Base-by-base conservation (phyloP, 2,888 invertebrate genomes). In the Cantharis flavilabris region DNA sequence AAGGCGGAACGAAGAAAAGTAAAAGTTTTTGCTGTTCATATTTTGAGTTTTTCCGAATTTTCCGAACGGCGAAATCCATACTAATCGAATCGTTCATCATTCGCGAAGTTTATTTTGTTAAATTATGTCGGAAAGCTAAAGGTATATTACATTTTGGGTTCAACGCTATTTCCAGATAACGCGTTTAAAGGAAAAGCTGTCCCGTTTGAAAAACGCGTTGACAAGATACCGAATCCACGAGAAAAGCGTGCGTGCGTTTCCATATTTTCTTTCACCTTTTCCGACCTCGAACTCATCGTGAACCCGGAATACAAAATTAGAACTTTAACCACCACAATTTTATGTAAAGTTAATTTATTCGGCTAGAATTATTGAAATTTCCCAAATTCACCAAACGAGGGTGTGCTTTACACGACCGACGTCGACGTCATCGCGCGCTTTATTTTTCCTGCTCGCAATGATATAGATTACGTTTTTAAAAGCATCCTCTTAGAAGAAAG, bases 61-160 rank as follows among this genome's bases (percentile, higher is more conserved):
- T 26, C 65, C 16, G 23, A 10, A 11, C 3, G 23, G 9, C 23
- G 65, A 67, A 67, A 67, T 67, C 65, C 26, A 67, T 23, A 67
- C 23, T 26, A 73, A 77, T 73, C 71, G 49, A 49, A 49, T 49
- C 49, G 72, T 33, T 72, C 70, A 73, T 77, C 77, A 72, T 65
- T 74, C 73, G 65, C 62, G 72, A 69, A 75, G 77, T 78, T 80
- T 78, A 80, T 78, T 77, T 75, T 78, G 71, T 79, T 78, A 80
- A 79, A 80, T 78, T 80, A 75, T 76, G 76, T 76, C 76, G 72
- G 77, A 80, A 79, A 73, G 63, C 79, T 72, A 1, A 49, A 26
- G 65, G 71, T 76, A 80, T 78, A 80, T 80, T 80, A 79, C 77
- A 78, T 80, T 80, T 76, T 76, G 70, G 78, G 76, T 78, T 76